Conservation (phyloP, 2,888 invertebrate species). For the Eilema depressum region DNA sequence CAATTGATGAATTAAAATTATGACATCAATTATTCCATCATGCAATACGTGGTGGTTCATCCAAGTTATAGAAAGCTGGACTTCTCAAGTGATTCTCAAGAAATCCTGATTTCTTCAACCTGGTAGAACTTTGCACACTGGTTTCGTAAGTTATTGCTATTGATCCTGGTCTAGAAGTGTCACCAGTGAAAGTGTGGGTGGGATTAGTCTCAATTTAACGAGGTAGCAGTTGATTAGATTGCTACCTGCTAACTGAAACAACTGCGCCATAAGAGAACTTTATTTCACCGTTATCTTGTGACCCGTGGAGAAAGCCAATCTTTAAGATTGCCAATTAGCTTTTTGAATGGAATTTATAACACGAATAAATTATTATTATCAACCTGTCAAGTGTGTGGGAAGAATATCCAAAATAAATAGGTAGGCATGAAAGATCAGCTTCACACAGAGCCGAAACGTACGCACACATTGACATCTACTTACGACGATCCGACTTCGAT, state of each 20-base stretch:
- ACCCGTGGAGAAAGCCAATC: not conserved
- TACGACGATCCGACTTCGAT: not conserved
- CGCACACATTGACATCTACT: not conserved
- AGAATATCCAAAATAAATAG: not conserved
- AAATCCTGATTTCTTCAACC: no score
- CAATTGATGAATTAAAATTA: slow-evolving; percentile 35
- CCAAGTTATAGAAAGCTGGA: not conserved
- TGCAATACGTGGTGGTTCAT: not conserved
- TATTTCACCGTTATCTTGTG: not conserved
- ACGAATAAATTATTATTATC: not conserved
- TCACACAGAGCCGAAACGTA: not conserved
- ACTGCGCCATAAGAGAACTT: not conserved
- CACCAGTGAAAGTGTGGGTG: not conserved
- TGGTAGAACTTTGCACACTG: not conserved
- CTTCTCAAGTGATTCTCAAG: not conserved
- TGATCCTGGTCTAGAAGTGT: not conserved
- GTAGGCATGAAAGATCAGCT: not conserved
- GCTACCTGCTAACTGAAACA: not conserved
- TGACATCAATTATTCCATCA: slow-evolving; percentile 13
- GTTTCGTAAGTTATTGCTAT: not conserved
- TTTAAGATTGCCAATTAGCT: not conserved
- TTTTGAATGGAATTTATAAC: not conserved
- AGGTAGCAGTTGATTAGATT: not conserved
- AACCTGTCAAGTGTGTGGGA: not conserved
- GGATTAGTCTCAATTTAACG: not conserved